phyloP scores from a whole-genome alignment of 2,113 vertebrate genomes.

The Phrynocephalus versicolor region DNA sequence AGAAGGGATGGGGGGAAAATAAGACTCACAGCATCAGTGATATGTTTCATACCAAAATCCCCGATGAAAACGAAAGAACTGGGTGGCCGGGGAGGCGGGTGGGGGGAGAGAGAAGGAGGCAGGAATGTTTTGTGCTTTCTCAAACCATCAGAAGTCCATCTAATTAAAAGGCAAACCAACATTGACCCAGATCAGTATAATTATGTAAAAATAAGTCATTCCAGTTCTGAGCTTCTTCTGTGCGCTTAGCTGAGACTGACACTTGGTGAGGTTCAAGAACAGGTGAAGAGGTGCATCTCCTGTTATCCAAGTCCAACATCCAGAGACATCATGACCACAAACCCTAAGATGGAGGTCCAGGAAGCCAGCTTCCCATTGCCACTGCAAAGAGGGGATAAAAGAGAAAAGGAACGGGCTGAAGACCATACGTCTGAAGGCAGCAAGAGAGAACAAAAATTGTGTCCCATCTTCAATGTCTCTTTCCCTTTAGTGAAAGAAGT shows the following conservation, averaged over 20 bases:
- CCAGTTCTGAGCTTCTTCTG: neutral
- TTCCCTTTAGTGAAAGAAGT: neutral
- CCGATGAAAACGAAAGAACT: neutral
- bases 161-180: slow-evolving; percentile 59
- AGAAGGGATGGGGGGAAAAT: accelerated
- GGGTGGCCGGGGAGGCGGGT: neutral
- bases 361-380: slow-evolving; percentile 94
- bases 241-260: neutral
- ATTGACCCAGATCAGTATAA: slow-evolving; percentile 34
- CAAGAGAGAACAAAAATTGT: no score
- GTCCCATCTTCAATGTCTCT: neutral
- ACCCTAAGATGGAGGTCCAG: slow-evolving; percentile 92
- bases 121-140: slow-evolving; percentile 41
- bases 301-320: slow-evolving; percentile 91
- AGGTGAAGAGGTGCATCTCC: accelerated
- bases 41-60: accelerated
- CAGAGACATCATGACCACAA: slow-evolving; percentile 98
- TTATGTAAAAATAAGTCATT: neutral
- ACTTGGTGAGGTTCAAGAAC: neutral
- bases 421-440: no score
- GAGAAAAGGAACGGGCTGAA: neutral
- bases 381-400: slow-evolving; percentile 61
- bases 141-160: slow-evolving; percentile 38
- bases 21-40: neutral
- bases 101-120: neutral